Evolutionary conservation across 2,888 invertebrate species (phyloP), one percentile per base, ranked within the genome.

Genomic region (Pyrrhia umbra): DNA sequence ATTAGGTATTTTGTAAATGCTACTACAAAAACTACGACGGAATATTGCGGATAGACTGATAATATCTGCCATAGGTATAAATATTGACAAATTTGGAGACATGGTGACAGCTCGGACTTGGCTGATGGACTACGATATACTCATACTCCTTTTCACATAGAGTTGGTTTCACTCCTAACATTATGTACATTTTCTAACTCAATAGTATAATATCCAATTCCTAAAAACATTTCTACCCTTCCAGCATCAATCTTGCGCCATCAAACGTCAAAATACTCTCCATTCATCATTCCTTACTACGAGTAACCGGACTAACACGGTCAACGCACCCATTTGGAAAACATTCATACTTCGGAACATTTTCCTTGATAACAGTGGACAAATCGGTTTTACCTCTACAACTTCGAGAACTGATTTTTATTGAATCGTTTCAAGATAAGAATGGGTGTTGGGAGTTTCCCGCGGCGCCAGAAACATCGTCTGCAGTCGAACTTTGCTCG

Each of bases 321-420:
- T 67, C 72, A 64, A 75, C 65, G 70, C 74, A 70, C 61, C 57
- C 73, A 55, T 74, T 79, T 47, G 67, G 72, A 68, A 77, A 83
- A 77, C 63, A 75, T 67, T 64, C 70, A 66, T 74, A 76, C 71
- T 80, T 77, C 40, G 40, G 51, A 77, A 77, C 74, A 75, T 70
- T 77, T 78, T 75, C 40, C 51, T 23, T 60, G 77, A 84, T 83
- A 82, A 68, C 73, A 34, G n/a, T 59, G 80, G 61, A 78, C 75
- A 78, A 83, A 83, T 83, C 68, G 58, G 67, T 69, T 66, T n/a
- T 76, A 77, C 68, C 76, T 68, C 71, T 50, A 59, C 56, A 59
- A 73, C 52, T 73, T 69, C 3, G 72, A 46, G 51, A 73, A 77
- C 72, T 70, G 72, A 77, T 79, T 79, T 77, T 81, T 80, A 80